A percentile compares a stretch with the other conserved stretches of the same genome.
Conservation (phyloP, 1,140 invertebrate genomes). For the Asbolus verrucosus region DNA sequence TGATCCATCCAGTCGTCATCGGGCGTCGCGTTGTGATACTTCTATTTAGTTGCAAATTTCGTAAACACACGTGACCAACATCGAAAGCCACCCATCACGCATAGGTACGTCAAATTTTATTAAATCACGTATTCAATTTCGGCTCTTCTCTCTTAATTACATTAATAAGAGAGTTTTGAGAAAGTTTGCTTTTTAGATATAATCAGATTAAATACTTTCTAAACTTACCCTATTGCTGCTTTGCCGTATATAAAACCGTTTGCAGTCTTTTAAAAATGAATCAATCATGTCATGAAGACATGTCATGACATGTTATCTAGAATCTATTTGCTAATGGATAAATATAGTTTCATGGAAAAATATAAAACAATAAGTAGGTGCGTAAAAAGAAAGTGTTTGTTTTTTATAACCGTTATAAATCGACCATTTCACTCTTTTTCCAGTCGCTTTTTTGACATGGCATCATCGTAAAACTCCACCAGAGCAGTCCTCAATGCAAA, state of each 20-base stretch:
- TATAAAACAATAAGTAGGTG: constrained; percentile 16
- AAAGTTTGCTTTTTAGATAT: constrained; percentile 13
- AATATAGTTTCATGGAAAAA: constrained; percentile 10
- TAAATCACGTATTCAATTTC: background rate
- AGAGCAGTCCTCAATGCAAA: too few relatives aligned
- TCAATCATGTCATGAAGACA: constrained; percentile 12
- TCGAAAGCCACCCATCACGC: background rate
- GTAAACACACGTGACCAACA: constrained; percentile 8
- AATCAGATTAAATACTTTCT: constrained; percentile 21
- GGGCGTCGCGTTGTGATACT: constrained; percentile 31
- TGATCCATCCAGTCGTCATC: constrained; percentile 35
- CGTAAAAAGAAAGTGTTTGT: too few relatives aligned
- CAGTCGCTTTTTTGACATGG: background rate
- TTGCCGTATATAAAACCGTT: background rate
- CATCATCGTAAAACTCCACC: too few relatives aligned
- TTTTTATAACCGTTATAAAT: constrained; percentile 18
- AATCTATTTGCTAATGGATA: background rate
- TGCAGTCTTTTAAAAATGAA: constrained; percentile 6
- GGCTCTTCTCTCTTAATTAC: background rate
- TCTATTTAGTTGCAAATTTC: constrained; percentile 36
- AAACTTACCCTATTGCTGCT: too few relatives aligned
- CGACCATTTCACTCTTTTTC: background rate
- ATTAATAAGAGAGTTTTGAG: background rate
- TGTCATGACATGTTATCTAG: background rate
- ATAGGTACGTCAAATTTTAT: background rate